phyloP scores from a whole-genome alignment of 2,113 vertebrate species.

The Nerophis ophidion region DNA sequence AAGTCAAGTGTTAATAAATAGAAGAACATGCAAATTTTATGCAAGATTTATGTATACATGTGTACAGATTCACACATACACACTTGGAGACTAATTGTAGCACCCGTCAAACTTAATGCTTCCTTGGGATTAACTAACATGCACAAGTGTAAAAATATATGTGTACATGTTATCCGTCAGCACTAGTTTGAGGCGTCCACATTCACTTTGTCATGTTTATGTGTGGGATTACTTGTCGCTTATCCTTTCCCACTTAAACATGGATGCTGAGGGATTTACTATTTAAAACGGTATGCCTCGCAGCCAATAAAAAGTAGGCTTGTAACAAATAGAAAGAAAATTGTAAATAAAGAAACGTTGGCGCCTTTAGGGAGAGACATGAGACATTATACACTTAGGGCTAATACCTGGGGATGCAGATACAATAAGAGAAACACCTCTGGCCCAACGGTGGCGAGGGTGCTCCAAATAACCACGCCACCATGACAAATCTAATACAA shows the following conservation, averaged over 20 bases:
- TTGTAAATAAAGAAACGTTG: neutral
- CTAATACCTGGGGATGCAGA: slow-evolving; percentile 28
- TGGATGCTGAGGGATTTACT: neutral
- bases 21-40: neutral
- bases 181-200: slow-evolving; percentile 1
- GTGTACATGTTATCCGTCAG: slow-evolving; percentile 6
- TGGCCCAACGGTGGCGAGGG: slow-evolving; percentile 32
- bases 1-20: neutral
- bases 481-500: slow-evolving; percentile 66
- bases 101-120: slow-evolving; percentile 14
- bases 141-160: slow-evolving; percentile 18
- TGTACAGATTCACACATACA: neutral
- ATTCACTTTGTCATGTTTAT: neutral
- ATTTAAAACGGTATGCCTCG: slow-evolving; percentile 13
- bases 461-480: slow-evolving; percentile 35
- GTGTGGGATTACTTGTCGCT: neutral
- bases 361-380: neutral
- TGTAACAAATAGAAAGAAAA: slow-evolving; percentile 26
- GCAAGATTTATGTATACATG: neutral
- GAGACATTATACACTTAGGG: slow-evolving; percentile 20
- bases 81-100: slow-evolving; percentile 3
- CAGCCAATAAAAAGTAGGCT: slow-evolving; percentile 1
- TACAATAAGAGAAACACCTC: slow-evolving; percentile 25
- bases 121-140: slow-evolving; percentile 22
- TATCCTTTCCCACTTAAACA: slow-evolving; percentile 11